These are phyloP conservation scores for Helicorthomorpha holstii DNA, from an alignment of 1,140 invertebrate genomes.

Conservation along the genomic window DNA sequence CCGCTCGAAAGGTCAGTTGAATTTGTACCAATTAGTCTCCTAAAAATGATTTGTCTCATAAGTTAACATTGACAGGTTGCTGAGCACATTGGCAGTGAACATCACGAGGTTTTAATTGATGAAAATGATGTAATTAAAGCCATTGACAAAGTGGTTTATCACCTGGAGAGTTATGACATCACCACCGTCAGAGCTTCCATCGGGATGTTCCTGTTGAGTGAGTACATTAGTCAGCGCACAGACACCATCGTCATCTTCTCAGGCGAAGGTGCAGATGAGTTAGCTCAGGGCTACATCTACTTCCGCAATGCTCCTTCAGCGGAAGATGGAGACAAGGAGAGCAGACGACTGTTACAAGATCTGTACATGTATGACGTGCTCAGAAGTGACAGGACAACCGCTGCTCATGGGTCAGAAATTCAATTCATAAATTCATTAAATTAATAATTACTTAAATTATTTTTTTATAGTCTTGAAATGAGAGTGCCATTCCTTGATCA, in stretches of 20 bases:
- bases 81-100: constrained; percentile 62
- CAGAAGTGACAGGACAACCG: constrained; percentile 65
- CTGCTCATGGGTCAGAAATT: constrained; percentile 35
- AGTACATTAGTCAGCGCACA: constrained; percentile 49
- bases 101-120: constrained; percentile 70
- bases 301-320: constrained; percentile 64
- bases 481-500: constrained; percentile 76
- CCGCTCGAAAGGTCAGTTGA: constrained; percentile 55
- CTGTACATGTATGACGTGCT: constrained; percentile 71
- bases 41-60: not conserved
- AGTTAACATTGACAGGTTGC: constrained; percentile 41
- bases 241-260: constrained; percentile 56
- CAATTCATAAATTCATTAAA: not conserved
- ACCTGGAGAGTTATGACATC: constrained; percentile 73
- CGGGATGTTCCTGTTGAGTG: constrained; percentile 51
- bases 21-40: no score
- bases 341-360: constrained; percentile 48
- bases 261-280: constrained; percentile 79
- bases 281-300: constrained; percentile 78
- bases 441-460: no score
- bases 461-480: constrained; percentile 64
- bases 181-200: constrained; percentile 63
- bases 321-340: constrained; percentile 54
- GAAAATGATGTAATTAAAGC: constrained; percentile 53
- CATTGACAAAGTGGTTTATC: constrained; percentile 64